These are phyloP conservation scores for Nomada lathburiana DNA, from an alignment of 2,888 invertebrate genomes.

Conservation along the genomic window DNA sequence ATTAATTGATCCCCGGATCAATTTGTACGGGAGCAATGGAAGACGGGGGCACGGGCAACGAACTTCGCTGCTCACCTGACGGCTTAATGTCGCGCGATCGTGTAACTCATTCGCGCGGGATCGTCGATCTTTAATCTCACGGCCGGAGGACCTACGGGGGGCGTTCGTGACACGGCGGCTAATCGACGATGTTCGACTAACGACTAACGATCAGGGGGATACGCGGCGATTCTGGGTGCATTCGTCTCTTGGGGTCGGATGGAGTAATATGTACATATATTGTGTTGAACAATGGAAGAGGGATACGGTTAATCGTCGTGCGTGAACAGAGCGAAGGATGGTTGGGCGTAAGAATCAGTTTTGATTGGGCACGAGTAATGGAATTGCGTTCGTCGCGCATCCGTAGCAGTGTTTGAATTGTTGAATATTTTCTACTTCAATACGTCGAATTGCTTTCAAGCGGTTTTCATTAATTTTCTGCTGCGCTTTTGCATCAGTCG, in stretches of 20 bases:
- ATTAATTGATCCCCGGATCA: constrained; percentile 38
- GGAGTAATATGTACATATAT: neutral
- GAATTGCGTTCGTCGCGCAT: no score
- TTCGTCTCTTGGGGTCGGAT: neutral
- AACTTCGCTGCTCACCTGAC: constrained; percentile 11
- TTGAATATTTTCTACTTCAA: no score
- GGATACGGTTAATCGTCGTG: neutral
- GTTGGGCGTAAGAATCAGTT: no score
- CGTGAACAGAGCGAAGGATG: neutral
- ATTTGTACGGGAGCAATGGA: constrained; percentile 22
- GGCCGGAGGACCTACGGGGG: neutral
- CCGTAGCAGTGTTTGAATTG: no score
- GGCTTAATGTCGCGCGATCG: constrained; percentile 25
- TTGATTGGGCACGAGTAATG: neutral
- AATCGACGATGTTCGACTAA: neutral
- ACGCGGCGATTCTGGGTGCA: no score
- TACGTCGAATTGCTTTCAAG: no score
- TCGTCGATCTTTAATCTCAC: constrained; percentile 12
- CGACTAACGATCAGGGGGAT: neutral
- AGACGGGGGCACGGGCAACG: neutral
- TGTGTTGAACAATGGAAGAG: neutral
- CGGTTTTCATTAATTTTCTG: no score
- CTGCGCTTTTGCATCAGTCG: no score
- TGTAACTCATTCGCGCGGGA: constrained; percentile 7
- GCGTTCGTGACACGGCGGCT: neutral